Base-by-base conservation (phyloP, 2,797 vertebrate species). In the Semaprochilodus insignis region DNA sequence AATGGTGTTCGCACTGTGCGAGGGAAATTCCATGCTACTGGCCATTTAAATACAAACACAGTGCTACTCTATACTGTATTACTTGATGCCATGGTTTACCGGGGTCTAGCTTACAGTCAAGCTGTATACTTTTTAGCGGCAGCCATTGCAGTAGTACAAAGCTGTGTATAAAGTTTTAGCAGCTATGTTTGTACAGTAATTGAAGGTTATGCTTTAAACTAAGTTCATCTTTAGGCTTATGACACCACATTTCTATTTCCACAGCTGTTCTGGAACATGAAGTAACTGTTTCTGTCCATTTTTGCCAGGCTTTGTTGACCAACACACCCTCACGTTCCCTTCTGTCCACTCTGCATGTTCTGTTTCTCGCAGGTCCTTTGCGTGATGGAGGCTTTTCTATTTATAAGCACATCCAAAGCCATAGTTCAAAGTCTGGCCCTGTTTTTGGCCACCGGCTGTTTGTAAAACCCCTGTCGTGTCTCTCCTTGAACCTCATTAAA, bases 381-480 rank as follows among this genome's bases (percentile, higher is more conserved):
- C 15, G 1, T 2, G 15, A 23, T 63, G 31, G 66, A 55, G 19
- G 27, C 8, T 14, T 74, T 34, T 48, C 23, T 85, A 74, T 85
- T 81, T 78, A 44, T 74, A 79, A 83, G 19, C 31, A 82, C 31
- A 54, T 69, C 40, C 65, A 67, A 36, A 81, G 44, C 57, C 80
- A 59, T n/a, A 77, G 77, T 69, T 82, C 81, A 84, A 85, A 77
- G 84, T 84, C 80, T 77, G 19, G 11, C 11, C n/a, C 63, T 82
- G 66, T 74, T 51, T 77, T n/a, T 76, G 23, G 73, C 31, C 16
- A 54, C 36, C 67, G 23, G 40, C 62, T 85, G 79, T 80, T 83
- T 76, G 75, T 59, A 60, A 54, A 78, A 63, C 44, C 27, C 31
- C 55, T 81, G 67, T 76, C 40, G 81, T 54, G 44, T 57, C 21